Evolutionary conservation across 2,113 vertebrate species (phyloP), one percentile per base, ranked within the genome.

Genomic region (Prunella fulvescens): DNA sequence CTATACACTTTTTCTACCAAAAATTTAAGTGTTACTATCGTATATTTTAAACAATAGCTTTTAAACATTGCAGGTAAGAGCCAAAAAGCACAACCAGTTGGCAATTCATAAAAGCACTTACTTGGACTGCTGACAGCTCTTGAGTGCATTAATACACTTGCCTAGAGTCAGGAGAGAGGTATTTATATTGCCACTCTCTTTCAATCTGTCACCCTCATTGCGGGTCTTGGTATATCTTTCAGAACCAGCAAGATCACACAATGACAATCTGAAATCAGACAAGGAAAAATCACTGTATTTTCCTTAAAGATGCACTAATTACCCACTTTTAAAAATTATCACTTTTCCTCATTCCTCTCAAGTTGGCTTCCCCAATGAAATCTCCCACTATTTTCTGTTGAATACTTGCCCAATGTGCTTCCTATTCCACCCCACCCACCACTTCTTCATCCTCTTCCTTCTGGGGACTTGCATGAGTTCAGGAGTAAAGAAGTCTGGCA

Each of bases 151-250:
- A 79, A 99, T 99, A 96, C 99, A 99, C 95, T 99, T 99, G 39
- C 99, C 99, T 60, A 99, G 97, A 80, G 97, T 99, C 37, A 99
- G 91, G 74, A 99, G 97, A 11, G 99, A 99, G 3, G 98, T 98
- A 94, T 99, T 99, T 95, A 99, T 99, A 82, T 99, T 99, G n/a
- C 99, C 99, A 12, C 98, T 98, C 94, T 99, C 99, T 95, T 99
- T 99, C 85, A 99, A 96, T 42, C 99, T 98, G 47, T 99, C 98
- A 16, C 99, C 99, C 97, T 98, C 98, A 86, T 99, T 99, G 67
- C 97, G 98, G 6, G 99, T 99, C 95, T 99, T 99, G 24, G 98
- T 97, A 16, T 97, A 99, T 92, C 99, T 97, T 95, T 99, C 99
- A 2, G 99, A 99, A 35, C 99, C 99, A 76, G 99, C 99, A 86